A percentile compares a stretch with the other conserved stretches of the same genome.
Evolutionary conservation across 2,113 vertebrate species (phyloP).

Genomic region (Bos indicus): DNA sequence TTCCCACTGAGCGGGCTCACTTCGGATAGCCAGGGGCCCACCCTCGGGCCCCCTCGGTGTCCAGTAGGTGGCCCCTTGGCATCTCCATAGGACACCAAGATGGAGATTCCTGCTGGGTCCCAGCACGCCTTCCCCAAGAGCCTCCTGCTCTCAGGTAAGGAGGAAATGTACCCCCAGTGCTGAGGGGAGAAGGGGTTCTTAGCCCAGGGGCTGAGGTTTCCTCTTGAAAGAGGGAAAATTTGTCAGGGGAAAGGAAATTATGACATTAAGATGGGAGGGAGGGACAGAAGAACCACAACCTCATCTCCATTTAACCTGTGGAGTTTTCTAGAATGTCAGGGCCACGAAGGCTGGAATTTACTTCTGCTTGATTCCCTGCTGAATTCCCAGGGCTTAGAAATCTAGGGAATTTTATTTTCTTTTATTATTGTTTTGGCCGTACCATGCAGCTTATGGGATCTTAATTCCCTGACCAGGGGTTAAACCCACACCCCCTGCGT

Average conservation of each 20-base stretch:
- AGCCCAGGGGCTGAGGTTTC: background rate
- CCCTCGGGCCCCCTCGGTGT: background rate
- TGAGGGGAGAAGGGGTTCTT: background rate
- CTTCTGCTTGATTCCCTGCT: background rate
- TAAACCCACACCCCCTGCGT: background rate
- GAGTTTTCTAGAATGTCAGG: background rate
- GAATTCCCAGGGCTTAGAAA: background rate
- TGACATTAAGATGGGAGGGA: background rate
- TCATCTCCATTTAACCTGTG: background rate
- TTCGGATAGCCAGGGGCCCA: background rate
- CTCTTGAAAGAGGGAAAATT: background rate
- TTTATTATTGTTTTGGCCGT: background rate
- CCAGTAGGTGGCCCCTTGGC: background rate
- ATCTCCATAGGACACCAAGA: background rate
- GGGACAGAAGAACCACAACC: background rate
- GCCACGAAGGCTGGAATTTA: background rate
- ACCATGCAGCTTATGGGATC: background rate
- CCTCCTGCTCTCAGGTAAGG: constrained; percentile 55
- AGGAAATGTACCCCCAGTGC: background rate
- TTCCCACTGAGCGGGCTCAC: background rate
- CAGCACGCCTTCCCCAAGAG: background rate
- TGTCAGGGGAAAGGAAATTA: background rate
- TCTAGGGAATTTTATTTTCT: background rate
- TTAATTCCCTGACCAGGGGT: background rate
- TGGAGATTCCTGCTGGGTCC: background rate